Conservation (phyloP, 2,888 invertebrate genomes). For the Meiosimyza decipiens region DNA sequence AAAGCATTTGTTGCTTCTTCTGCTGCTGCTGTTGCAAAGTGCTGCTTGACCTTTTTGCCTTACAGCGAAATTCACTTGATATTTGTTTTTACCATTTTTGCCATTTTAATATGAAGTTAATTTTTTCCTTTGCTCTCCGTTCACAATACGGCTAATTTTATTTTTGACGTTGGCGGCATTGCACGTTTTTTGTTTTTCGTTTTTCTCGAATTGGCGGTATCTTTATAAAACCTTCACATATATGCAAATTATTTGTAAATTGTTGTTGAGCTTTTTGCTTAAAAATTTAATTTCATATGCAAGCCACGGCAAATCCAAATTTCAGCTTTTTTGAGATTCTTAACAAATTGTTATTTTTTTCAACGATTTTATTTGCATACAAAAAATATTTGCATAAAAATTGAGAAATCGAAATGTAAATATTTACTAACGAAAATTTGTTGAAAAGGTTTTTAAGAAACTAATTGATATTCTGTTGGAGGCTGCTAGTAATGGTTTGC, state of each 20-base stretch:
- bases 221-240: conserved; percentile 4
- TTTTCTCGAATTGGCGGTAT: neutral
- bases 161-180: neutral
- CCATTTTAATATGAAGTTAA: neutral
- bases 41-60: conserved; percentile 25
- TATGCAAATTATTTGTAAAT: conserved; percentile 15
- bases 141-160: conserved; percentile 19
- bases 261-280: neutral
- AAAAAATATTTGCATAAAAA: conserved; percentile 10
- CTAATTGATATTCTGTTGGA: too few species aligned
- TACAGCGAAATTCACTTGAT: conserved; percentile 23
- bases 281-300: too few species aligned
- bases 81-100: conserved; percentile 17
- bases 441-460: too few species aligned
- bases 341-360: neutral
- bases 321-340: neutral
- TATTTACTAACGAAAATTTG: too few species aligned
- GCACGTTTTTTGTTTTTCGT: conserved; percentile 1
- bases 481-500: too few species aligned
- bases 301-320: too few species aligned
- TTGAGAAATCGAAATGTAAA: neutral
- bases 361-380: neutral
- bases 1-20: too few species aligned
- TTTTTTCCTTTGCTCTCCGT: neutral
- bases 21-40: neutral